phyloP scores from a whole-genome alignment of 1,140 invertebrate species.

The Neomicropteryx cornuta region DNA sequence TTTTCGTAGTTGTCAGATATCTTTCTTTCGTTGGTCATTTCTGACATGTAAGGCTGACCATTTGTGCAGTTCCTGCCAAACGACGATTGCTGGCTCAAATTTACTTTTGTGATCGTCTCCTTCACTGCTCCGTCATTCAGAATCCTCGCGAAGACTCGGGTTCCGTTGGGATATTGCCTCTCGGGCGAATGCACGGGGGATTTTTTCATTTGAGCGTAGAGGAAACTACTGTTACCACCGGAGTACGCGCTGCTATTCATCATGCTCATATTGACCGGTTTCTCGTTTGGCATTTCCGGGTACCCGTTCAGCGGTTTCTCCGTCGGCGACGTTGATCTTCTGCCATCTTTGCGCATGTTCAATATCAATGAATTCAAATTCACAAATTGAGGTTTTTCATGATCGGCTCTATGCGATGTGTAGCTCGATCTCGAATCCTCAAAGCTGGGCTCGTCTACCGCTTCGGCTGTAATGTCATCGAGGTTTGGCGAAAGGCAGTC shows the following conservation, averaged over 20 bases:
- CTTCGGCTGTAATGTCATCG: slow-evolving; percentile 44
- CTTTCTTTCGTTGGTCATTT: slow-evolving; percentile 34
- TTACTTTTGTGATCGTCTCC: slow-evolving; percentile 18
- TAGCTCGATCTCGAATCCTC: slow-evolving; percentile 30
- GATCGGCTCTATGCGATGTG: slow-evolving; percentile 12
- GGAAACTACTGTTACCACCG: slow-evolving; percentile 32
- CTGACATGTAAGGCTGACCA: slow-evolving; percentile 23
- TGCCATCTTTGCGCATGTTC: slow-evolving; percentile 6
- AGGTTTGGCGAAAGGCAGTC: slow-evolving; percentile 50
- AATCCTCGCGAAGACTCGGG: slow-evolving; percentile 23
- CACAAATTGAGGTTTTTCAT: neutral
- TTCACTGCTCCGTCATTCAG: slow-evolving; percentile 20
- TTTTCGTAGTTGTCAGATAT: slow-evolving; percentile 39
- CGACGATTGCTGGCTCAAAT: slow-evolving; percentile 22
- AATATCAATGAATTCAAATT: neutral
- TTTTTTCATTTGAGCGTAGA: slow-evolving; percentile 34
- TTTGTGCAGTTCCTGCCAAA: slow-evolving; percentile 7
- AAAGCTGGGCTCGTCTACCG: slow-evolving; percentile 34
- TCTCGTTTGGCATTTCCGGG: slow-evolving; percentile 20
- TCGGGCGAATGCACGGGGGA: slow-evolving; percentile 24
- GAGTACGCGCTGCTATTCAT: slow-evolving; percentile 34
- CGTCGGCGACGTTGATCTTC: no score
- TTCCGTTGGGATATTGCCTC: slow-evolving; percentile 28
- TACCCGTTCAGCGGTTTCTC: slow-evolving; percentile 10
- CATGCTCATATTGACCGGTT: slow-evolving; percentile 34